phyloP scores from a whole-genome alignment of 2,888 invertebrate genomes.

The Apotomis capreana region DNA sequence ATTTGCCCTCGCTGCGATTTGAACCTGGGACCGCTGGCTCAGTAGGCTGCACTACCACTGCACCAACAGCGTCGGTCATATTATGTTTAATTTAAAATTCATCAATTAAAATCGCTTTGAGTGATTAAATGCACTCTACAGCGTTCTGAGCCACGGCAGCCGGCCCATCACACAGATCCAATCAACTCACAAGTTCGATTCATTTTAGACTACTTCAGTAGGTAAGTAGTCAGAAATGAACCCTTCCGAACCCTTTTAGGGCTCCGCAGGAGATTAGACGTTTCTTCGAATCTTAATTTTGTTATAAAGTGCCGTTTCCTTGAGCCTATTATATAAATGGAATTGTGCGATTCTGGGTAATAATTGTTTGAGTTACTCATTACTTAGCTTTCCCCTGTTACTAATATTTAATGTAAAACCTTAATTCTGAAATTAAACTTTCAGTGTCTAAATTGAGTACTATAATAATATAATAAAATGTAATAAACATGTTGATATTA shows the following conservation, averaged over 20 bases:
- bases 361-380: neutral
- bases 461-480: too few species aligned
- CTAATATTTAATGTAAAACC: too few species aligned
- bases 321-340: conserved; percentile 22
- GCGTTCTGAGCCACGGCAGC: neutral
- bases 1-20: too few species aligned
- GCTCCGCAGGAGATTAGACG: conserved; percentile 18
- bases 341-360: conserved; percentile 5
- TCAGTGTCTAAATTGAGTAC: conserved; percentile 1
- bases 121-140: neutral
- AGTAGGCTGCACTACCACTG: too few species aligned
- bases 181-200: conserved; percentile 26
- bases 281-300: conserved; percentile 16
- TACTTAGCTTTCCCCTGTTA: too few species aligned
- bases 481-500: too few species aligned
- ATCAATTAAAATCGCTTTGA: neutral
- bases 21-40: too few species aligned
- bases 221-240: conserved; percentile 32
- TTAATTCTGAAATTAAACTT: neutral
- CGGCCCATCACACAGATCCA: conserved; percentile 21
- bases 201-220: conserved; percentile 38
- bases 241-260: conserved; percentile 36
- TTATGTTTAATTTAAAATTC: too few species aligned
- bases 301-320: conserved; percentile 21
- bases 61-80: too few species aligned